Base-by-base conservation (phyloP, 1,140 invertebrate species). In the Dryas iulia region DNA sequence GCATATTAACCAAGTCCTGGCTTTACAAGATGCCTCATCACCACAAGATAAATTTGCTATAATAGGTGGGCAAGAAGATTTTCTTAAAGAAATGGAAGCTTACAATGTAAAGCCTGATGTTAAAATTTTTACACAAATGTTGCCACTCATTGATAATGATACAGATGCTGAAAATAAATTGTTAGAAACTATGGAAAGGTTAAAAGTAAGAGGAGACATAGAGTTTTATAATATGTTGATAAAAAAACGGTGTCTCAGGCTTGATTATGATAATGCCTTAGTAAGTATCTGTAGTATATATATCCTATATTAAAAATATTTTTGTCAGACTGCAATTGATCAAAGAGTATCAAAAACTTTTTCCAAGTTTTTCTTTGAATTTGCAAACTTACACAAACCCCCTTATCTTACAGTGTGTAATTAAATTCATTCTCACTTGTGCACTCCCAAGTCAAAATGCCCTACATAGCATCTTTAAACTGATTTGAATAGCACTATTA, bases 161-260 rank as follows among this genome's bases (percentile, higher is more conserved):
- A 78, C 82, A 60, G 83, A 93, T 53, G 93, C 94, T 26, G 97
- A 98, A 88, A 90, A 95, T 72, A 91, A 94, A 72, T 76, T 97
- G 6, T 69, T 97, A 5, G 70, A 81, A 33, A 81, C 93, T 23
- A 94, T 97, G 79, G 93, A 94, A 59, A 80, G 89, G 59, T 84
- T 91, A 31, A 87, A 93, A 11, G 81, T 97, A 0, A 93, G 92
- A 74, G 87, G 95, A 0, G 97, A 98, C 89, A 94, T 96, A 33
- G 94, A 95, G 81, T 97, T 98, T 82, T 97, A 94, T 75, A 99
- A 98, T 88, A 94, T 96, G 82, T 88, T 98, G 12, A 98, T 98
- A 57, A 97, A 96, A 78, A 96, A 95, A 81, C 93, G 96, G 61
- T 95, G 94, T 78, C 87, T 94, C 66, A 89, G 96, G 73, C 87